Evolutionary conservation across 2,113 vertebrate genomes (phyloP).

Genomic region (Coracopsis vasa): DNA sequence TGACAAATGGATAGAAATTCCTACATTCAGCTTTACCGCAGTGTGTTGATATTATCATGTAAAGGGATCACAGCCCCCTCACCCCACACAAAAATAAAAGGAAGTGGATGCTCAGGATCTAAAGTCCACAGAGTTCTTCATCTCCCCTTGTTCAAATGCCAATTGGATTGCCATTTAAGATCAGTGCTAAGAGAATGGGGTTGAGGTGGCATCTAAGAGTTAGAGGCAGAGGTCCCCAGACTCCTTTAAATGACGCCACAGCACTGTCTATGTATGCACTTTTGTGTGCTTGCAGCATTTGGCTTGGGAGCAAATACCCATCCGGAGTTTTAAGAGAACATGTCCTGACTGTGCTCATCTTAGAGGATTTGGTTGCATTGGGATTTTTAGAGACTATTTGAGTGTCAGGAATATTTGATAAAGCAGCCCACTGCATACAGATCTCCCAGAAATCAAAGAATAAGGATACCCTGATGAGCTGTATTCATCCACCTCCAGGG

Average conservation of each 20-base stretch:
- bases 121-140: not conserved
- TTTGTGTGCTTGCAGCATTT: accelerated
- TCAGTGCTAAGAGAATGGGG: not conserved
- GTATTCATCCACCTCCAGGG: not conserved
- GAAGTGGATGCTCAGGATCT: not conserved
- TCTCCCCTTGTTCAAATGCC: not conserved
- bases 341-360: not conserved
- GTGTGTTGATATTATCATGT: accelerated
- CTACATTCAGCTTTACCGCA: not conserved
- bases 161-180: no score
- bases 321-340: not conserved
- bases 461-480: not conserved
- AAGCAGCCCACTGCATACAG: not conserved
- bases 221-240: not conserved
- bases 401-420: not conserved
- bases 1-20: not conserved
- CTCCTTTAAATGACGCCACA: not conserved
- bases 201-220: not conserved
- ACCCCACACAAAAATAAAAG: not conserved
- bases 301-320: not conserved
- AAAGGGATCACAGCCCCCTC: not conserved
- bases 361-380: not conserved
- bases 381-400: not conserved
- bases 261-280: accelerated
- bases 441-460: not conserved